Base-by-base conservation (phyloP, 2,113 vertebrate genomes). In the Tyrannus savana region DNA sequence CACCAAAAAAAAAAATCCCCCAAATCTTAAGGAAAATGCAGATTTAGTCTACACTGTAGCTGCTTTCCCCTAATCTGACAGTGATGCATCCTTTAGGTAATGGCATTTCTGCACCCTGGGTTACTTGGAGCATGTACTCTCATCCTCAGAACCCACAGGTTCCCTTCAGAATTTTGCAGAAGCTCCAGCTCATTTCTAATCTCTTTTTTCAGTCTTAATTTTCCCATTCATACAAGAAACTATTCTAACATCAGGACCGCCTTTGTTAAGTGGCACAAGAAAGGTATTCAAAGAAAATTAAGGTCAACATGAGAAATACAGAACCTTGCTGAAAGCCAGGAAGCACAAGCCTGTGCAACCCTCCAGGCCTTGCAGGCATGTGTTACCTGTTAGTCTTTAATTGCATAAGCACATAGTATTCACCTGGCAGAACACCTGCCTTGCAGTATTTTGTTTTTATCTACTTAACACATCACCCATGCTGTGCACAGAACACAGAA, bases 101-200 rank as follows among this genome's bases (percentile, higher is more conserved):
- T 17, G 2, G 7, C 25, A 50, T 2, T 84, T 62, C 23, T n/a
- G 15, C 6, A 73, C 4, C 5, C 8, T 1, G 0, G 17, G 17
- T 64, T 63, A 68, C 12, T 37, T 55, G 14, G 5, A 84, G 7
- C 14, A 80, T 41, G 22, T 4, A 41, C 27, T 66, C 41, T 58
- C n/a, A 16, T 28, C 21, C 25, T 69, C 19, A 37, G 27, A 44
- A 50, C 3, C 9, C 33, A 37, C 14, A 85, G n/a, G 23, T 49
- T 6, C 28, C 19, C 8, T 21, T 19, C 10, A 25, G 2, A 6
- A 44, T 58, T 75, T 78, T 47, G 56, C 23, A 74, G 27, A 86
- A 63, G 14, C 9, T 63, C 13, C 30, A 73, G 25, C 4, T 47
- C 63, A 67, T 69, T 66, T 41, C 41, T 39, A 30, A 33, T 46